Evolutionary conservation across 2,888 invertebrate species (phyloP).

Genomic region (Acleris literana): DNA sequence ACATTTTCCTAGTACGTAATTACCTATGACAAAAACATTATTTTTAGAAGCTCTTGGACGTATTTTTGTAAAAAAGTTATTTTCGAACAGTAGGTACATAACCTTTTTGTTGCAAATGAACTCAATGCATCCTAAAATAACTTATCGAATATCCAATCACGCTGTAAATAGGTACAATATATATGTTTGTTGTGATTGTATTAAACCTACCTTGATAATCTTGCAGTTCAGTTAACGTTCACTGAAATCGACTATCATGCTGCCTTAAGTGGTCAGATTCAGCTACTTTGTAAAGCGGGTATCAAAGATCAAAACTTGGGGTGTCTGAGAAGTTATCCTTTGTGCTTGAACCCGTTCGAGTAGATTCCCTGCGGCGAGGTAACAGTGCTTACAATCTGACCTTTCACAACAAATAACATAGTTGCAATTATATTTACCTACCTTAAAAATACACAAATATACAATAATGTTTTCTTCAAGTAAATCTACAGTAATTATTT

Average conservation of each 20-base stretch:
- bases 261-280: constrained; percentile 9
- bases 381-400: constrained; percentile 21
- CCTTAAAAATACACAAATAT: not conserved
- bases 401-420: not conserved
- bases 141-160: no score
- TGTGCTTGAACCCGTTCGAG: constrained; percentile 40
- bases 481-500: no score
- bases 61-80: no score
- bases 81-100: no score
- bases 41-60: no score
- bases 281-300: constrained; percentile 10
- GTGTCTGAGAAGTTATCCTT: constrained; percentile 42
- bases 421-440: constrained; percentile 3
- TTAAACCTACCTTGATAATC: not conserved
- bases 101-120: no score
- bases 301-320: constrained; percentile 42
- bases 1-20: no score
- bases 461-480: no score
- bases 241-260: not conserved
- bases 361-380: constrained; percentile 33
- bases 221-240: not conserved
- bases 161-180: no score
- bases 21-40: no score
- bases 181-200: no score
- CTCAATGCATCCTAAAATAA: no score